phyloP scores from a whole-genome alignment of 2,888 invertebrate species.

The Agonopterix arenella region DNA sequence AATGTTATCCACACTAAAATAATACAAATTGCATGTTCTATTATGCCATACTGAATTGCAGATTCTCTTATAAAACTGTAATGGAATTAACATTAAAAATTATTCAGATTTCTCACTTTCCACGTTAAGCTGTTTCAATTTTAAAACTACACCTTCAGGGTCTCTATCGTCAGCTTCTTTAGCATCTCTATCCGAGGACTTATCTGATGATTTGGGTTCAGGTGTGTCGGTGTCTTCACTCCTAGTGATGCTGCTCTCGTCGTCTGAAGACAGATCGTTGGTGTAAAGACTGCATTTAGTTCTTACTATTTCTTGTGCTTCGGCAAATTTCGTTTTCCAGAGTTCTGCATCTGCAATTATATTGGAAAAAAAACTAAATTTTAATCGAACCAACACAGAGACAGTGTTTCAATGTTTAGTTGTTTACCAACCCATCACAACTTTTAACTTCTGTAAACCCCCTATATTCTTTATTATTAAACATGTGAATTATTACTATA shows the following conservation, averaged over 20 bases:
- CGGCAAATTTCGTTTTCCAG: slow-evolving; percentile 84
- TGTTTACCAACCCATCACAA: neutral
- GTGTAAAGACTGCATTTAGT: slow-evolving; percentile 81
- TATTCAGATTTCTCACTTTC: slow-evolving; percentile 52
- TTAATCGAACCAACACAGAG: neutral
- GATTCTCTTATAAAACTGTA: neutral
- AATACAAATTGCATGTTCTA: neutral
- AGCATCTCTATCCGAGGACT: slow-evolving; percentile 34
- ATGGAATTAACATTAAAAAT: neutral
- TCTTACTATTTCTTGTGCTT: slow-evolving; percentile 81
- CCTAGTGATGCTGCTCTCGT: slow-evolving; percentile 63
- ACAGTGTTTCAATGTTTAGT: neutral
- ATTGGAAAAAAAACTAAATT: neutral
- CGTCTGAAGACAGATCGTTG: slow-evolving; percentile 66
- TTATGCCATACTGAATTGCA: neutral
- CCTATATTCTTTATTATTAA: no score
- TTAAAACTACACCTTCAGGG: slow-evolving; percentile 70
- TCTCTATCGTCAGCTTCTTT: slow-evolving; percentile 30
- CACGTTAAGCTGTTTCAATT: slow-evolving; percentile 78
- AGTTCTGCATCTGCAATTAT: slow-evolving; percentile 78
- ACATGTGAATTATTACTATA: no score
- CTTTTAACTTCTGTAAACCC: no score
- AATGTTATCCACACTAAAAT: neutral
- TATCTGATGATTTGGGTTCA: slow-evolving; percentile 51
- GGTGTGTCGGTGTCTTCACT: slow-evolving; percentile 67